Conservation (phyloP, 1,140 invertebrate genomes). For the Aricia agestis region DNA sequence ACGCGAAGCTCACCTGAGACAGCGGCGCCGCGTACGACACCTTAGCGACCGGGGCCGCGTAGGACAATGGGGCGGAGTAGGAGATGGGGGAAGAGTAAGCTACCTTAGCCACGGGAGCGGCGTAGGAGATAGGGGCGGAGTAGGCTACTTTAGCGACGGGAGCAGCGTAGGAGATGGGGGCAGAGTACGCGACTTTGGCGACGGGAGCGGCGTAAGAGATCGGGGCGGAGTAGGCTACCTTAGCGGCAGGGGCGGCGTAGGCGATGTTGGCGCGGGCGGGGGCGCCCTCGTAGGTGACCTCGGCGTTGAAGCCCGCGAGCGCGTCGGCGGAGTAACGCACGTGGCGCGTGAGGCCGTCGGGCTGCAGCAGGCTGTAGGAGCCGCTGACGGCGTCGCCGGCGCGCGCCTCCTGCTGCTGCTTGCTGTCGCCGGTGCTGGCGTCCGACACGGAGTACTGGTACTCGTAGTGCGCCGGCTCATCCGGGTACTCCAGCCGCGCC, state of each 20-base stretch:
- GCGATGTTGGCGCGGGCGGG: conserved; percentile 48
- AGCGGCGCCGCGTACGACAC: conserved; percentile 44
- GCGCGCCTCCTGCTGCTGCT: conserved; percentile 61
- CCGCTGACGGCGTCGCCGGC: conserved; percentile 79
- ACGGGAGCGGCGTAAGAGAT: conserved; percentile 32
- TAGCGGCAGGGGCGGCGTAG: conserved; percentile 29
- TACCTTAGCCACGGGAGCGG: conserved; percentile 13
- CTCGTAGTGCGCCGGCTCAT: conserved; percentile 70
- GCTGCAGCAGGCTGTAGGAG: conserved; percentile 78
- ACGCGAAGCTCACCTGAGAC: conserved; percentile 51
- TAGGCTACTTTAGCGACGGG: conserved; percentile 24
- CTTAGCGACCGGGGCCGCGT: conserved; percentile 41
- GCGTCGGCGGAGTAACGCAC: conserved; percentile 77
- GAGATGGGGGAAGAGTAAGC: conserved; percentile 26
- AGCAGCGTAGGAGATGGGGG: conserved; percentile 45
- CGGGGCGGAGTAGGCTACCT: conserved; percentile 51
- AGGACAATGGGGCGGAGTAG: conserved; percentile 33
- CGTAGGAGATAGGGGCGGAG: conserved; percentile 18
- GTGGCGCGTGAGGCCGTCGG: conserved; percentile 76
- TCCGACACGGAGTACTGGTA: conserved; percentile 83
- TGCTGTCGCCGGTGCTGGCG: conserved; percentile 70
- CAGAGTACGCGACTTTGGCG: conserved; percentile 39
- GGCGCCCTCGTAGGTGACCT: conserved; percentile 52
- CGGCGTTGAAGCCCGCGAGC: conserved; percentile 51
- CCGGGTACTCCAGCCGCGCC: conserved; percentile 49